These are phyloP conservation scores for Erpobdella octoculata DNA, from an alignment of 2,888 invertebrate genomes.

Conservation along the genomic window DNA sequence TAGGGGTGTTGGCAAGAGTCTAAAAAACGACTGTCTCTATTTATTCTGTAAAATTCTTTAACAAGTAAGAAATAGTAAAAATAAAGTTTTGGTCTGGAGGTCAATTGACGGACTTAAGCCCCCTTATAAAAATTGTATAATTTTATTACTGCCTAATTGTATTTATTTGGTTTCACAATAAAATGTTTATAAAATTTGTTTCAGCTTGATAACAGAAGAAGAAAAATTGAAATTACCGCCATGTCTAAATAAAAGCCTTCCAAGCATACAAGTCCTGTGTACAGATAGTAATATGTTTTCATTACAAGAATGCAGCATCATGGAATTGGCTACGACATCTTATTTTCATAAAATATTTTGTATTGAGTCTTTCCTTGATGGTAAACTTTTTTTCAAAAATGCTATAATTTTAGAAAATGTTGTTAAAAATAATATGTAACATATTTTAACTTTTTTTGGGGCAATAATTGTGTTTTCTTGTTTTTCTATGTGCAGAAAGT, in stretches of 20 bases:
- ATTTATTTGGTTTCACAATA: too few relatives aligned
- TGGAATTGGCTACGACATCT: background rate
- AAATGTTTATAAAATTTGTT: too few relatives aligned
- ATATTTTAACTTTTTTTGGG: background rate
- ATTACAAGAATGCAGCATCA: background rate
- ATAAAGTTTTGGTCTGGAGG: background rate
- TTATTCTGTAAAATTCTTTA: too few relatives aligned
- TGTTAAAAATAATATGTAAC: background rate
- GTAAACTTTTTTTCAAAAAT: too few relatives aligned
- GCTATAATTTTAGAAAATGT: background rate
- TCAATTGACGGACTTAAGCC: too few relatives aligned
- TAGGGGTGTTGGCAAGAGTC: too few relatives aligned
- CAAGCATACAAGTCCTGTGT: background rate
- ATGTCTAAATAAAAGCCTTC: background rate
- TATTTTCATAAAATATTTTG: background rate
- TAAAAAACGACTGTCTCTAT: too few relatives aligned
- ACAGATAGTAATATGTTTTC: slow-evolving; percentile 12
- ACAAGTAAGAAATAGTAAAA: background rate
- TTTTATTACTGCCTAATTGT: background rate
- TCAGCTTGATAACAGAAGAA: background rate
- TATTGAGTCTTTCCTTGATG: too few relatives aligned
- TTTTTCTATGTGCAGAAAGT: too few relatives aligned
- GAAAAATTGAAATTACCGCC: background rate
- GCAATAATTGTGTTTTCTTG: too few relatives aligned
- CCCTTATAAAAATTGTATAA: background rate